Conservation (phyloP, 1,140 invertebrate genomes). For the Panonychus citri region DNA sequence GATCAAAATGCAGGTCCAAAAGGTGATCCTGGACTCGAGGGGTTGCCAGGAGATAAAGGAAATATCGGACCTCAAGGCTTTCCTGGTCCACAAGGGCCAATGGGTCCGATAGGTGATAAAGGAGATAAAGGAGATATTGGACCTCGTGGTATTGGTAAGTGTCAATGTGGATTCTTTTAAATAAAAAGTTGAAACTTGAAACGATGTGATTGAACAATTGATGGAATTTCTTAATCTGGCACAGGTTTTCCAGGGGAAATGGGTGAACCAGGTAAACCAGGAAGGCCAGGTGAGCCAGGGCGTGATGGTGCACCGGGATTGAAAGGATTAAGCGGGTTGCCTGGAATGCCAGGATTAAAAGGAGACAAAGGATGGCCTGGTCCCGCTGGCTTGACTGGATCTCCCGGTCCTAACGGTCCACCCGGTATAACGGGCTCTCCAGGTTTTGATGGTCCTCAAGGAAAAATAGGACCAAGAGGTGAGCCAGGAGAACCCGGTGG, state of each 20-base stretch:
- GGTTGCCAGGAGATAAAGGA: neutral
- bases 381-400: neutral
- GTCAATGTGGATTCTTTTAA: too few species aligned
- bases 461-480: neutral
- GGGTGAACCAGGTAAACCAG: constrained; percentile 1
- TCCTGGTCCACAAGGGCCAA: neutral
- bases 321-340: constrained; percentile 23
- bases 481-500: constrained; percentile 6
- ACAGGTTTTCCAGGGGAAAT: neutral
- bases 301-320: constrained; percentile 34
- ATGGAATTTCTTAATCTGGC: neutral
- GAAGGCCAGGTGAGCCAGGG: constrained; percentile 39
- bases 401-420: constrained; percentile 4
- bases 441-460: neutral
- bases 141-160: neutral
- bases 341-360: constrained; percentile 22
- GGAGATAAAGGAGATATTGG: neutral
- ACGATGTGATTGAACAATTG: too few species aligned
- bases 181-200: too few species aligned
- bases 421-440: constrained; percentile 2
- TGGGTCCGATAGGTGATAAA: neutral
- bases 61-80: neutral
- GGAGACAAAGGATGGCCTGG: constrained; percentile 10
- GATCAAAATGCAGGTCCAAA: constrained; percentile 2
- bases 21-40: neutral